Percentiles rank a stretch among this genome's conserved stretches.
Conservation (phyloP, 2,113 vertebrate species). For the Etheostoma cragini region DNA sequence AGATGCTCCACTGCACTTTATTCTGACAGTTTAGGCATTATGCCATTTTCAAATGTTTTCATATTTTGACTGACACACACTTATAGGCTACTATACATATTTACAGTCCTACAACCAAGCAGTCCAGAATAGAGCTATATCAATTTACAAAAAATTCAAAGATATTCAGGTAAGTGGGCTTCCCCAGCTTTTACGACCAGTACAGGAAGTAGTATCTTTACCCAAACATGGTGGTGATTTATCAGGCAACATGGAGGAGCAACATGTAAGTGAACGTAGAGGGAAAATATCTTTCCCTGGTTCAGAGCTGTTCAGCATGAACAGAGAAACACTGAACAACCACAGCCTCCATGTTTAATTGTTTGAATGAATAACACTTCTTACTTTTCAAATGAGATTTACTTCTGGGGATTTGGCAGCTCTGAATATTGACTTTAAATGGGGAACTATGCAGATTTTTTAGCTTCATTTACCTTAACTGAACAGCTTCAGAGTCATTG, state of each 20-base stretch:
- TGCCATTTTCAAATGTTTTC: too few species aligned
- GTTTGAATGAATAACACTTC: constrained; percentile 1
- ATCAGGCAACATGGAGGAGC: neutral
- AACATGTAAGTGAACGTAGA: neutral
- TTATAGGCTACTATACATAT: neutral
- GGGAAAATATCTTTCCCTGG: neutral
- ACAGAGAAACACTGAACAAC: too few species aligned
- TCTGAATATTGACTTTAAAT: neutral
- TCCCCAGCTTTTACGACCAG: neutral
- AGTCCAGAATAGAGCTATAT: neutral
- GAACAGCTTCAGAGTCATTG: too few species aligned
- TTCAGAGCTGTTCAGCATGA: too few species aligned
- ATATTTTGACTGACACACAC: neutral
- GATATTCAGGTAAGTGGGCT: neutral
- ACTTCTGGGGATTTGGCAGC: constrained; percentile 1
- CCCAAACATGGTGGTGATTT: neutral
- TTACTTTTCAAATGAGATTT: neutral
- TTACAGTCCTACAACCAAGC: neutral
- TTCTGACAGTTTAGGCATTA: too few species aligned
- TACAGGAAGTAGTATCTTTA: neutral
- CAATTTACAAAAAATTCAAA: neutral
- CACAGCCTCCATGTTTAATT: neutral
- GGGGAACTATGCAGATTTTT: too few species aligned
- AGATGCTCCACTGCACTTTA: too few species aligned
- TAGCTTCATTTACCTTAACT: too few species aligned